Base-by-base conservation (phyloP, 2,113 vertebrate species). In the Amia ocellicauda region DNA sequence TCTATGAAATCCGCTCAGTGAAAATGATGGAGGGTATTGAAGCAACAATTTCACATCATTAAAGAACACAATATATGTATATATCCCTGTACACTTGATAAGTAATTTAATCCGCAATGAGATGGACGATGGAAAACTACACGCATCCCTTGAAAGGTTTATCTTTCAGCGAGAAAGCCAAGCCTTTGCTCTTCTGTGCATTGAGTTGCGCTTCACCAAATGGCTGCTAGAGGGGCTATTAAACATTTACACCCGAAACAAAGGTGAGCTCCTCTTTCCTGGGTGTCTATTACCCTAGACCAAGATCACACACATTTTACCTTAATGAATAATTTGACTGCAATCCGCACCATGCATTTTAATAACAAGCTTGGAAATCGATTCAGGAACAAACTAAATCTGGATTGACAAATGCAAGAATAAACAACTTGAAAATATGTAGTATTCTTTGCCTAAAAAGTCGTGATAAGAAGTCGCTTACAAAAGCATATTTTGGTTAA, bases 241-340 rank as follows among this genome's bases (percentile, higher is more conserved):
- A 93, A 93, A 92, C 89, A 93, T 93, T 91, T 83, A 93, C 75
- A 72, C 80, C 70, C 84, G 83, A 85, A 85, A 93, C 90, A 92
- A 93, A 91, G 86, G 90, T 90, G 90, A 20, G 87, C 85, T 90
- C 84, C 75, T 68, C 63, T 91, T 90, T 86, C 89, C 78, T 72
- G 82, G 88, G 89, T 89, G 91, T 79, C 81, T 78, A 78, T 92
- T 92, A 90, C 91, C 73, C 74, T 72, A 83, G 79, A 90, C 88
- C 91, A 92, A 89, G 84, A 88, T 78, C 84, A 65, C 23, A 22
- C 78, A 84, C 82, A 77, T 73, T 80, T 72, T 69, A 56, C 43
- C 83, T 76, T 89, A 87, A 89, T 91, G 84, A 91, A 92, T 92
- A 91, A 91, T 90, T 86, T 60, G 85, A 81, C 78, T 58, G 82